Evolutionary conservation across 2,888 invertebrate genomes (phyloP).

Genomic region (Nephrotoma flavescens): DNA sequence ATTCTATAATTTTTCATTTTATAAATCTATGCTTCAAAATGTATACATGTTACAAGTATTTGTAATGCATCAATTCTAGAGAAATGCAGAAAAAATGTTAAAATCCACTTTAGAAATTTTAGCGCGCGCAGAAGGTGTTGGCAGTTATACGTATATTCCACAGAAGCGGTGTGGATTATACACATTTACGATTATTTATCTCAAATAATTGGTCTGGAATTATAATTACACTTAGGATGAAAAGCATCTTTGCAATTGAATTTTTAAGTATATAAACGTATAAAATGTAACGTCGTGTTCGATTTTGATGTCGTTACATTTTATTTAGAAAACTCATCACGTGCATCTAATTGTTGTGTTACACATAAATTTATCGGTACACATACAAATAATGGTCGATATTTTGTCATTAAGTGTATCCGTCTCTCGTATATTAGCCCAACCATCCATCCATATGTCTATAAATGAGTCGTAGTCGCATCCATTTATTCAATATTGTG

Average conservation of each 20-base stretch:
- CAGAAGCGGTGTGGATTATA: not conserved
- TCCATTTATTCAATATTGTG: not conserved
- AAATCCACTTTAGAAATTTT: not conserved
- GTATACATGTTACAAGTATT: not conserved
- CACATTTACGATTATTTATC: not conserved
- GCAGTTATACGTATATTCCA: not conserved
- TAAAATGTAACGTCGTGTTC: not conserved
- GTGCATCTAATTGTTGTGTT: not conserved
- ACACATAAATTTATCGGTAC: not conserved
- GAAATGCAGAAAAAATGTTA: not conserved
- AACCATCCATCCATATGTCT: not conserved
- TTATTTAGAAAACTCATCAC: not conserved
- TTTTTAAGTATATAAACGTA: not conserved
- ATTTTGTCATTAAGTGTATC: not conserved
- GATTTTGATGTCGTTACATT: not conserved
- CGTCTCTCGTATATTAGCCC: not conserved
- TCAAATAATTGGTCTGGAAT: not conserved
- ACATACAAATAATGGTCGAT: not conserved
- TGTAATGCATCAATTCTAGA: not conserved
- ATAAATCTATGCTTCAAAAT: not conserved
- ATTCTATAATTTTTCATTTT: not conserved
- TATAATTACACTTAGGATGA: not conserved
- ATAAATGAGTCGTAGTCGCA: not conserved
- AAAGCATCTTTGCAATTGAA: not conserved
- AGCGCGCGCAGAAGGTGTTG: not conserved